Conservation (phyloP, 2,888 invertebrate species). For the Acrobasis consociella region DNA sequence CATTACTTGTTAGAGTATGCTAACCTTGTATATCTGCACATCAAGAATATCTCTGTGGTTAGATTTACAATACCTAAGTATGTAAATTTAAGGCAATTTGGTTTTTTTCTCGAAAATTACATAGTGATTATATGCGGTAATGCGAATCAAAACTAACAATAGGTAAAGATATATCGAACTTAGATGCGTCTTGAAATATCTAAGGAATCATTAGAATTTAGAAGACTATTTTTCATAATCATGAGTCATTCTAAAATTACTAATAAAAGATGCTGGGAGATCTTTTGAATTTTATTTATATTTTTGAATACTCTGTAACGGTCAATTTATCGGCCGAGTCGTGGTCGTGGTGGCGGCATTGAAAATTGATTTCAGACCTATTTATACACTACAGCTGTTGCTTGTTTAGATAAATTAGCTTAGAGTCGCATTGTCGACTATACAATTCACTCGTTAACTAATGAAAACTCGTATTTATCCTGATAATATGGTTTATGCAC, state of each 20-base stretch:
- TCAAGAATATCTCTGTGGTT: neutral
- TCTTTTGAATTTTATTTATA: neutral
- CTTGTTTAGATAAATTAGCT: conserved; percentile 9
- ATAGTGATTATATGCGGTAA: no score
- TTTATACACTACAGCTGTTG: conserved; percentile 13
- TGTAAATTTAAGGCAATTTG: no score
- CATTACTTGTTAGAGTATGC: neutral
- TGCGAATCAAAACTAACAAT: no score
- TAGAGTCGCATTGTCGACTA: conserved; percentile 5
- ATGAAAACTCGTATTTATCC: neutral
- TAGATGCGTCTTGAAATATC: no score
- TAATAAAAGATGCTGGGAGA: no score
- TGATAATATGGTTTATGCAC: neutral
- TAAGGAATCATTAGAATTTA: no score
- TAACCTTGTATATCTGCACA: neutral
- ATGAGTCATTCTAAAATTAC: no score
- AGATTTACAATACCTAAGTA: neutral
- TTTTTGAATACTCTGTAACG: neutral
- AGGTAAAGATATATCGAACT: no score
- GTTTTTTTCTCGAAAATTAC: no score
- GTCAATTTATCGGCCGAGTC: neutral
- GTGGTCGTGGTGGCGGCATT: neutral
- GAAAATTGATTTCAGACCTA: conserved; percentile 11
- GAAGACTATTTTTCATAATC: no score
- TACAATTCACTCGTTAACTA: neutral